phyloP scores from a whole-genome alignment of 2,797 vertebrate genomes.

The Macrochelys suwanniensis region DNA sequence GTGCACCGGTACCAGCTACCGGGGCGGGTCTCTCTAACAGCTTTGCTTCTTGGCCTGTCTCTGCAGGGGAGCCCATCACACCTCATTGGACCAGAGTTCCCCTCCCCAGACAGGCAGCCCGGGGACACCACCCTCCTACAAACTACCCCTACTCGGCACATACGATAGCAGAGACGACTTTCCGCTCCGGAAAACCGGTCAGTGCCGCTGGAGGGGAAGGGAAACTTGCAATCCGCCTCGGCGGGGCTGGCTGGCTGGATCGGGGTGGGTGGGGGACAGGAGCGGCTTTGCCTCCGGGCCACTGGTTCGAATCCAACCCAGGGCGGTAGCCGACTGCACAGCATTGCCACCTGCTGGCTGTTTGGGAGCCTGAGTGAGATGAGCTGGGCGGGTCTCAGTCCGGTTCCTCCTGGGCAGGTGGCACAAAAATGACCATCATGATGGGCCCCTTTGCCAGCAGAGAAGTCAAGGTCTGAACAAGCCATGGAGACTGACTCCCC shows the following conservation, averaged over 20 bases:
- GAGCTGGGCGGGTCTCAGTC: neutral
- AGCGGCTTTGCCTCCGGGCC: neutral
- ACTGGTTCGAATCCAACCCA: neutral
- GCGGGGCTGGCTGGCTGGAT: neutral
- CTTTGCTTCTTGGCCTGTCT: neutral
- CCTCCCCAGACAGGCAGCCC: conserved; percentile 89
- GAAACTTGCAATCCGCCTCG: neutral
- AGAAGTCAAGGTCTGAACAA: neutral
- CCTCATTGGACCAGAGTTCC: conserved; percentile 91
- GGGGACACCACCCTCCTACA: conserved; percentile 89
- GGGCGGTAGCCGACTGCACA: neutral
- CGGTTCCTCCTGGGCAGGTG: neutral
- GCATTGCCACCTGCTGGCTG: no score
- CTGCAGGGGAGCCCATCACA: conserved; percentile 86
- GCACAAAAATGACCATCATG: neutral
- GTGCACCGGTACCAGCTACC: neutral
- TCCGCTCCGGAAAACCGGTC: conserved; percentile 90
- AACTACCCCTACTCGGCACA: conserved; percentile 87
- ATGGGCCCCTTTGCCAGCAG: neutral
- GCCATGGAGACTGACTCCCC: neutral
- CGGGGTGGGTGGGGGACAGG: neutral
- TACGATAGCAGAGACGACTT: conserved; percentile 89
- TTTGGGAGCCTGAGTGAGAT: neutral
- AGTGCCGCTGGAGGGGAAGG: neutral
- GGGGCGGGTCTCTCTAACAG: neutral